Base-by-base conservation (phyloP, 2,888 invertebrate species). In the Smittia sp. region DNA sequence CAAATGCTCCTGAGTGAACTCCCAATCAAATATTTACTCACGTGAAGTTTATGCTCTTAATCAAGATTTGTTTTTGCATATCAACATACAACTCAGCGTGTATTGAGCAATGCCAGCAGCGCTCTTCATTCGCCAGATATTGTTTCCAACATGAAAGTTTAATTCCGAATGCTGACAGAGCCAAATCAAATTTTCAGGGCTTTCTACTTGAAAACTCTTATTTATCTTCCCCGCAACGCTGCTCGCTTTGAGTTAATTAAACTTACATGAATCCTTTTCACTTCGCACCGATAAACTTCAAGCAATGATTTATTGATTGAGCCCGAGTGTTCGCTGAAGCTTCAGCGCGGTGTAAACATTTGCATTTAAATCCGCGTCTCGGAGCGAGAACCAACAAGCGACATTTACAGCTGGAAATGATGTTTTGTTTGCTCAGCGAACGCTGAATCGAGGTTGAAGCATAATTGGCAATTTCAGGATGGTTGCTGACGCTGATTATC, bases 161-260 rank as follows among this genome's bases (percentile, higher is more conserved):
- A 46, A 46, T 46, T 46, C 11, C 32, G 32, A 32, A 6, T 32
- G 32, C 32, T 32, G 32, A 46, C 32, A 3, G 46, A 2, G 46
- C n/a, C n/a, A n/a, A 46, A 46, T 46, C 46, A 46, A 46, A 46
- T 46, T 46, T 46, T 46, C 15, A 46, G 15, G n/a, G 46, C 46
- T 46, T 46, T 46, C 46, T 38, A 15, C 32, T 32, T 9, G 4
- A 15, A 46, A 15, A n/a, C 15, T 46, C 46, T 46, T 32, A 46
- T 11, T 46, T 32, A 32, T 46, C 46, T 46, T 46, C 15, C 46
- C 11, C 6, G 11, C 46, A 46, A 3, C 15, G 46, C 15, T 46
- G 2, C 3, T 9, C 4, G n/a, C n/a, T 2, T 46, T n/a, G 15
- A 46, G n/a, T 11, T 46, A 11, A 46, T 46, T 46, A 46, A 46